phyloP scores from a whole-genome alignment of 2,888 invertebrate genomes.

The Galeruca laticollis region DNA sequence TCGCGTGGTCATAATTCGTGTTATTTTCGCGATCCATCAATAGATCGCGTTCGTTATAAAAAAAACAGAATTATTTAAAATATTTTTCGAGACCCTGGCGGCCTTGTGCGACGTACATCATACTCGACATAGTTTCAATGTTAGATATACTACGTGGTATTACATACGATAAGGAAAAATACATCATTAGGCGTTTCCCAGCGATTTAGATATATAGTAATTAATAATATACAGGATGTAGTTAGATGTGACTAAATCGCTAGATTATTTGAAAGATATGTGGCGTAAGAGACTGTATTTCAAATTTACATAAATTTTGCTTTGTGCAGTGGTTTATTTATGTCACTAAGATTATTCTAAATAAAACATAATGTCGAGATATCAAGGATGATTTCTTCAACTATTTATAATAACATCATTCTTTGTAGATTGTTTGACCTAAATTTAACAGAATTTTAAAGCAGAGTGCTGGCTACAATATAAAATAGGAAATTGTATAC shows the following conservation, averaged over 20 bases:
- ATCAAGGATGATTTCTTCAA: too few species aligned
- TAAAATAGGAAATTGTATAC: too few species aligned
- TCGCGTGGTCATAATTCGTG: conserved; percentile 15
- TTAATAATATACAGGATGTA: conserved; percentile 1
- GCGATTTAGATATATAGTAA: conserved; percentile 3
- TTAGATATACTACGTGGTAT: conserved; percentile 19
- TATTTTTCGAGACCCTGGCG: conserved; percentile 6
- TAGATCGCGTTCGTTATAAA: conserved; percentile 14
- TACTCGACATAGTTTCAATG: conserved; percentile 19
- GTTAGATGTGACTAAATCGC: neutral
- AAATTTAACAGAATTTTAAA: too few species aligned
- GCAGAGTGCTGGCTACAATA: too few species aligned
- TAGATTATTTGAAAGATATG: too few species aligned
- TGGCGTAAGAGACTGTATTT: too few species aligned
- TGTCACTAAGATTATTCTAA: too few species aligned
- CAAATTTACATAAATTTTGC: too few species aligned
- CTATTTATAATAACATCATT: too few species aligned
- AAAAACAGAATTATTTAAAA: conserved; percentile 21
- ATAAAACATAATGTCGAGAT: too few species aligned
- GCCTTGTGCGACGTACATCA: conserved; percentile 17
- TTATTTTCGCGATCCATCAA: conserved; percentile 16
- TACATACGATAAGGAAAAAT: conserved; percentile 16
- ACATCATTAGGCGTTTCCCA: conserved; percentile 12
- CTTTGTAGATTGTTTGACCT: too few species aligned
- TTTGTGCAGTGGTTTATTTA: too few species aligned